Conservation (phyloP, 1,140 invertebrate genomes). For the Calephelis nemesis region DNA sequence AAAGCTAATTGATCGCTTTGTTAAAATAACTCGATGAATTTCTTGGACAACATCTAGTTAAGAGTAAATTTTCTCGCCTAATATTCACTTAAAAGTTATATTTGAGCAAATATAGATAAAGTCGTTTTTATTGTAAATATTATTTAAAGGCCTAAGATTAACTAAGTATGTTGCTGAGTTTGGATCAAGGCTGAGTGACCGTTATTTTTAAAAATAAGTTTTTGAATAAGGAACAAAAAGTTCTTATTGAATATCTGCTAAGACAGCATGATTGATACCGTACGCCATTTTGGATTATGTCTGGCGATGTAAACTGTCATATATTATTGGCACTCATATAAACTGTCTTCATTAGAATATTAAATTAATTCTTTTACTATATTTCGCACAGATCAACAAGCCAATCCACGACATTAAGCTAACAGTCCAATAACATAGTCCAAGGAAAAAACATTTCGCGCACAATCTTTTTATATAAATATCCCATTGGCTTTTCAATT, state of each 20-base stretch:
- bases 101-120: conserved; percentile 60
- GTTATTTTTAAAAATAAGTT: conserved; percentile 8
- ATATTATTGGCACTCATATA: too few species aligned
- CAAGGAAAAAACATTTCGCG: not conserved
- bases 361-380: too few species aligned
- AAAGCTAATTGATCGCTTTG: too few species aligned
- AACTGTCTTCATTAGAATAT: too few species aligned
- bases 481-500: not conserved
- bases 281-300: not conserved
- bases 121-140: conserved; percentile 74
- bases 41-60: conserved; percentile 43
- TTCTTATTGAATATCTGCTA: too few species aligned
- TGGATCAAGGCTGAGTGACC: conserved; percentile 12
- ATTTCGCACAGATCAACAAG: not conserved
- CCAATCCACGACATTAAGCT: conserved; percentile 5
- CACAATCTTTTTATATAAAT: conserved; percentile 7
- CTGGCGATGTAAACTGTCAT: not conserved
- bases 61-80: conserved; percentile 70
- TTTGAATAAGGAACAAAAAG: not conserved
- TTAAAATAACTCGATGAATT: not conserved
- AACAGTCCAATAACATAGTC: conserved; percentile 3
- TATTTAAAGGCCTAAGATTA: conserved; percentile 68
- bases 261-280: too few species aligned
- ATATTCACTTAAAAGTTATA: conserved; percentile 62
- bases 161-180: conserved; percentile 61